These are phyloP conservation scores for Schizopygopsis malacanthus DNA, from an alignment of 2,797 vertebrate genomes.

Conservation along the genomic window DNA sequence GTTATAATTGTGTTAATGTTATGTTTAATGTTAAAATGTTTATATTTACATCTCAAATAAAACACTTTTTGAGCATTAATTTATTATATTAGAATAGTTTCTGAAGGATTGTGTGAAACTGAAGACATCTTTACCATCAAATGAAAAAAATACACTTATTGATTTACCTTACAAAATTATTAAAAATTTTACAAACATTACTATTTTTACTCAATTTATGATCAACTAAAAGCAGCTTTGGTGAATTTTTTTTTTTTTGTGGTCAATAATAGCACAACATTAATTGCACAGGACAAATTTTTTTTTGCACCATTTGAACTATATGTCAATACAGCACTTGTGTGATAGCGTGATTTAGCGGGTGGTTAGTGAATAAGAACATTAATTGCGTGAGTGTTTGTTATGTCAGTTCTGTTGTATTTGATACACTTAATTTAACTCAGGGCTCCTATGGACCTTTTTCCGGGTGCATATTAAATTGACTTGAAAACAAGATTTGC, in stretches of 20 bases:
- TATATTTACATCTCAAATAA: too few relatives aligned
- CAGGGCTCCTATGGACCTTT: conserved; percentile 19
- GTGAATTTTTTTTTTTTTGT: too few relatives aligned
- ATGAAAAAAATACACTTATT: not conserved
- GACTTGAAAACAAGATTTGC: conserved; percentile 22
- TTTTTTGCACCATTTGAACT: not conserved
- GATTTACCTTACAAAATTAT: too few relatives aligned
- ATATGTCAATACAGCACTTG: not conserved
- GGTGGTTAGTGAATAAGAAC: conserved; percentile 23
- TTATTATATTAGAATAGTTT: not conserved
- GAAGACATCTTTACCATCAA: not conserved
- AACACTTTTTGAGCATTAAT: not conserved
- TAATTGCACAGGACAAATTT: not conserved
- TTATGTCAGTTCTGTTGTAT: conserved; percentile 41
- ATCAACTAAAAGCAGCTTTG: not conserved
- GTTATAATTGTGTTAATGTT: too few relatives aligned
- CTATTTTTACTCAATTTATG: not conserved
- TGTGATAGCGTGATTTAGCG: too few relatives aligned
- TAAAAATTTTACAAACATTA: not conserved
- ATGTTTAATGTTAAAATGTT: too few relatives aligned
- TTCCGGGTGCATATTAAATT: conserved; percentile 16
- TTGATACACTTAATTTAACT: conserved; percentile 48
- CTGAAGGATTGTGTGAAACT: not conserved
- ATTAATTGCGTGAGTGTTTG: conserved; percentile 22
- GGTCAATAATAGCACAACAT: too few relatives aligned